Conservation (phyloP, 1,140 invertebrate genomes). For the Drosophila erecta region DNA sequence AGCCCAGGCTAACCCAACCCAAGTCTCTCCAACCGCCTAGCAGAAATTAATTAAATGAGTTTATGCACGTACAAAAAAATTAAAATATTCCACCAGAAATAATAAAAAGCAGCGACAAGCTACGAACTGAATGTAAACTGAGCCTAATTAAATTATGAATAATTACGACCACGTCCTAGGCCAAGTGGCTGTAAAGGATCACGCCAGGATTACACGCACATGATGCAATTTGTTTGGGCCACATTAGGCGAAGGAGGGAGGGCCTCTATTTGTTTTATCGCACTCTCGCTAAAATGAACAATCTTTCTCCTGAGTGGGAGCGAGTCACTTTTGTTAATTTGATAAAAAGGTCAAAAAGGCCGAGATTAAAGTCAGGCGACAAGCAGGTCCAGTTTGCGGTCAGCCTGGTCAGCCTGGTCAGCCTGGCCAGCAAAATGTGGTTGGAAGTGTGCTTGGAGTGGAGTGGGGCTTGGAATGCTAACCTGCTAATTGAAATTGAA, state of each 20-base stretch:
- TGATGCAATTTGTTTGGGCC: constrained; percentile 80
- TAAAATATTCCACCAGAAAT: constrained; percentile 61
- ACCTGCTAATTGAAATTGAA: constrained; percentile 63
- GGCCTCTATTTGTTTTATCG: constrained; percentile 82
- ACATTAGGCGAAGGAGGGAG: constrained; percentile 37
- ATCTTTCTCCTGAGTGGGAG: constrained; percentile 25
- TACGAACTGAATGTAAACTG: constrained; percentile 73
- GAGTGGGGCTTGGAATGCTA: constrained; percentile 5
- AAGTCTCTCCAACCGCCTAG: constrained; percentile 11
- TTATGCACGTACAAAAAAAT: constrained; percentile 79
- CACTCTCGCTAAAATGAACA: constrained; percentile 81
- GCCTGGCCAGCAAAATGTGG: not conserved
- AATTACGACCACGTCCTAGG: constrained; percentile 59
- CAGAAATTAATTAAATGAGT: constrained; percentile 79
- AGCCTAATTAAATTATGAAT: constrained; percentile 84
- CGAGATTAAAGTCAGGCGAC: constrained; percentile 67
- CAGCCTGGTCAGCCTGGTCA: not conserved
- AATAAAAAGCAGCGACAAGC: constrained; percentile 47
- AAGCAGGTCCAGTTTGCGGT: constrained; percentile 49
- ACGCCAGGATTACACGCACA: constrained; percentile 71
- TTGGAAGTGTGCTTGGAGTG: too few species aligned
- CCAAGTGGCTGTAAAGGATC: constrained; percentile 62
- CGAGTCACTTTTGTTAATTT: constrained; percentile 83
- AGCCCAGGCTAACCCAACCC: constrained; percentile 15
- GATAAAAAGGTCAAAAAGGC: constrained; percentile 80